Percentiles rank a stretch among this genome's conserved stretches.
phyloP scores from a whole-genome alignment of 64 coral and sea anemone species.

The Pachyseris speciosa region DNA sequence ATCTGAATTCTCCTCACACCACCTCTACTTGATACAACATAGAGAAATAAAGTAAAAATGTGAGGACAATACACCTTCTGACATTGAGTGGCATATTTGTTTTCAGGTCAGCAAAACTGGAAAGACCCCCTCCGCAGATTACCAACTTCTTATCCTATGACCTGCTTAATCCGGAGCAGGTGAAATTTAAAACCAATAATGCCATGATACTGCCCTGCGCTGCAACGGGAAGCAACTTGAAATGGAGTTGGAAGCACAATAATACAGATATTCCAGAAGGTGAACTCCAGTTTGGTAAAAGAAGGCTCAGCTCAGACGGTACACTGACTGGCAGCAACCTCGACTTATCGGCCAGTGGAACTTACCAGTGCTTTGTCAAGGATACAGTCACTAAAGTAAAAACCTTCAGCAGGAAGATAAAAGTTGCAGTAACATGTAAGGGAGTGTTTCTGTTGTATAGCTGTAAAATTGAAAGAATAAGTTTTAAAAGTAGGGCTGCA shows the following conservation, averaged over 20 bases:
- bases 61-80: no score
- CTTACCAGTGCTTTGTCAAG: slow-evolving; percentile 50
- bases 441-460: no score
- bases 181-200: background rate
- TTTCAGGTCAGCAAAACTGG: background rate
- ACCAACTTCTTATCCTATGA: background rate
- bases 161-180: background rate
- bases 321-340: background rate
- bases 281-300: background rate
- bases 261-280: background rate
- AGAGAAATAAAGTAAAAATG: no score
- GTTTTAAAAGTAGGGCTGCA: no score
- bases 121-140: background rate
- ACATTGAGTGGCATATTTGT: no score
- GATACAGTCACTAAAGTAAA: background rate
- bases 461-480: no score
- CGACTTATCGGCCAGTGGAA: background rate
- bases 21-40: no score
- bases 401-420: slow-evolving; percentile 59
- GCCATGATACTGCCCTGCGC: background rate
- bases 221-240: background rate
- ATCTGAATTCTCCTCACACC: no score
- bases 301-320: background rate
- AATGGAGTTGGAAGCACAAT: slow-evolving; percentile 2
- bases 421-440: slow-evolving; percentile 61